phyloP scores from a whole-genome alignment of 1,140 invertebrate genomes.

The Zaprionus vittiger region DNA sequence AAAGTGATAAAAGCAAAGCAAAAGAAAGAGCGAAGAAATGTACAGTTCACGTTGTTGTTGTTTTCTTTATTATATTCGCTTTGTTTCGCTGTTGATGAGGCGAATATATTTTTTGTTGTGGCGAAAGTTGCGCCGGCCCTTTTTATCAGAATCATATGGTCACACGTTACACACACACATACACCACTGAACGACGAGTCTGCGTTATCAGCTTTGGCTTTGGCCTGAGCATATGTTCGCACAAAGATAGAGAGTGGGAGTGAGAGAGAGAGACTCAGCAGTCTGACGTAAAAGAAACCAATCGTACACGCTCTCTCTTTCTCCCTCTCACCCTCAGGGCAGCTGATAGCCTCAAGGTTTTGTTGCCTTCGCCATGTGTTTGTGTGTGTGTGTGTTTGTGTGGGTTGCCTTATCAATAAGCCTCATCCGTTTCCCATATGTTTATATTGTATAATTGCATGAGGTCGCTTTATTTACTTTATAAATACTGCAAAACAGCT shows the following conservation, averaged over 20 bases:
- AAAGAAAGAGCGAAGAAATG: conserved; percentile 49
- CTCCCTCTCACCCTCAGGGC: conserved; percentile 14
- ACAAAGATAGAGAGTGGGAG: neutral
- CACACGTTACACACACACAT: conserved; percentile 39
- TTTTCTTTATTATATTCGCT: conserved; percentile 16
- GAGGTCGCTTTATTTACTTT: conserved; percentile 26
- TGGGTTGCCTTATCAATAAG: conserved; percentile 43
- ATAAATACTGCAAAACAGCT: conserved; percentile 42
- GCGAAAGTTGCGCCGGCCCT: conserved; percentile 39
- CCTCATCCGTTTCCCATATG: conserved; percentile 43
- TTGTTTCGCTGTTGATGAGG: conserved; percentile 22
- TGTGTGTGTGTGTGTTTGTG: conserved; percentile 21
- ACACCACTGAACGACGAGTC: conserved; percentile 1
- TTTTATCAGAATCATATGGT: conserved; percentile 76
- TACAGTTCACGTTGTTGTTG: conserved; percentile 52
- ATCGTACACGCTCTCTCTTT: conserved; percentile 2
- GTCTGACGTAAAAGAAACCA: conserved; percentile 42
- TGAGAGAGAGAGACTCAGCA: neutral
- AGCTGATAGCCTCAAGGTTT: conserved; percentile 45
- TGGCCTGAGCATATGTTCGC: conserved; percentile 39
- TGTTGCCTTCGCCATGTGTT: conserved; percentile 14
- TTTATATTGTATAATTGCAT: conserved; percentile 52
- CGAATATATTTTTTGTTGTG: conserved; percentile 45
- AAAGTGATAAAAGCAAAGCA: conserved; percentile 28
- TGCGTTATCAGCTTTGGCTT: conserved; percentile 51